Evolutionary conservation across 2,797 vertebrate species (phyloP).

Genomic region (Gobio occitaniae): DNA sequence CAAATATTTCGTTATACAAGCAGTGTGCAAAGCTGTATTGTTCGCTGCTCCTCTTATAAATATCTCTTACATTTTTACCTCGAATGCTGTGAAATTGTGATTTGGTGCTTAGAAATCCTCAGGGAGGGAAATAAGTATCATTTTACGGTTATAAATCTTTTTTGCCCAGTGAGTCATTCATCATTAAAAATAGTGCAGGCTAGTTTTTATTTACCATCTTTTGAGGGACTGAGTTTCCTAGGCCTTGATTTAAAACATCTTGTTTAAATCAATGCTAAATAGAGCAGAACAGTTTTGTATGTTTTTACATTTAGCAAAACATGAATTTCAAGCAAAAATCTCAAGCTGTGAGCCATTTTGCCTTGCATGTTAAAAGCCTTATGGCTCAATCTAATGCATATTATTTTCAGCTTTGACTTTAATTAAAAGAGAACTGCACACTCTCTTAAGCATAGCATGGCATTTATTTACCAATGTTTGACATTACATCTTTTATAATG

Average conservation of each 20-base stretch:
- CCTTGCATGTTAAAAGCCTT: background rate
- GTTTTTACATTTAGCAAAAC: background rate
- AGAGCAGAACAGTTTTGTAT: constrained; percentile 3
- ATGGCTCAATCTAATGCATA: background rate
- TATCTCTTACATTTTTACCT: background rate
- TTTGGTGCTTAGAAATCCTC: background rate
- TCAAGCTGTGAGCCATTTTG: background rate
- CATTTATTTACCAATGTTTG: no score
- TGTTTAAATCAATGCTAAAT: constrained; percentile 41
- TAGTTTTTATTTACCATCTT: constrained; percentile 17
- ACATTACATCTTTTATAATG: background rate
- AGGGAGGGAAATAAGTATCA: background rate
- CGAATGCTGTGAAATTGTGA: constrained; percentile 9
- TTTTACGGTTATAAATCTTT: constrained; percentile 6
- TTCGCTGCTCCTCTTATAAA: background rate
- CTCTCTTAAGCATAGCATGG: no score
- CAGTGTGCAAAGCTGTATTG: constrained; percentile 28
- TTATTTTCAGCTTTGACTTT: background rate
- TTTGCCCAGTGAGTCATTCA: background rate
- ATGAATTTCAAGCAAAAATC: background rate
- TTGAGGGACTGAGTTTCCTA: background rate
- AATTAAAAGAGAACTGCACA: no score
- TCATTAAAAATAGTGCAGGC: background rate
- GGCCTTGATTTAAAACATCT: constrained; percentile 16
- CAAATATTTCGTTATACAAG: constrained; percentile 26